Conservation (phyloP, 35 echinoderm and acorn worm genomes). For the Heliocidaris tuberculata region DNA sequence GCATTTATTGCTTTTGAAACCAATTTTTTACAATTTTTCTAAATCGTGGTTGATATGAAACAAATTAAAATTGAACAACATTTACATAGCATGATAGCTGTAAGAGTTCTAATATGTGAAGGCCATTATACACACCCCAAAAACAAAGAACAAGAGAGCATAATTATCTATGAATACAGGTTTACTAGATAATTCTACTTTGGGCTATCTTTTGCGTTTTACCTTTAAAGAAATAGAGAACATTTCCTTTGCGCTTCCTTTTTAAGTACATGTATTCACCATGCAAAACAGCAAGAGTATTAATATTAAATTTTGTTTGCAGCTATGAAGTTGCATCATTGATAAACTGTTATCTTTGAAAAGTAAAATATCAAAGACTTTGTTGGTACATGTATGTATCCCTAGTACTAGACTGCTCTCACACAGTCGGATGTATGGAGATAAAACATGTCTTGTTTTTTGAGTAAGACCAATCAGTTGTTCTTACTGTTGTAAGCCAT, state of each 20-base stretch:
- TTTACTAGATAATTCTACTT: background rate
- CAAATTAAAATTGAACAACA: background rate
- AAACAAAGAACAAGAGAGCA: background rate
- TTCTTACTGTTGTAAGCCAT: background rate
- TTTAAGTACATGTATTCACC: background rate
- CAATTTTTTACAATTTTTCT: background rate
- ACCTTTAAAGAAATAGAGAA: background rate
- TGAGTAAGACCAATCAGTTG: background rate
- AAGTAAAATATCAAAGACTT: background rate
- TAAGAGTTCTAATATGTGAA: background rate
- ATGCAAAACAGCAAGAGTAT: background rate
- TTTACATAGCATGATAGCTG: too few species aligned
- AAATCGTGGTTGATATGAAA: background rate
- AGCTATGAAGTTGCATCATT: background rate
- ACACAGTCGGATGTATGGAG: background rate
- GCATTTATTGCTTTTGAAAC: too few species aligned
- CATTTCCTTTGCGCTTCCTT: background rate
- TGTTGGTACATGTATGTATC: background rate
- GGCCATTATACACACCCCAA: background rate
- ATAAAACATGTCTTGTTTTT: background rate
- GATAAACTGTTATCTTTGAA: background rate
- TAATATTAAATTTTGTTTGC: background rate
- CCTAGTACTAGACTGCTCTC: background rate
- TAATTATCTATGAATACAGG: background rate
- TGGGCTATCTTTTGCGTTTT: background rate